Base-by-base conservation (phyloP, 2,888 invertebrate species). In the Dorcus hopei region DNA sequence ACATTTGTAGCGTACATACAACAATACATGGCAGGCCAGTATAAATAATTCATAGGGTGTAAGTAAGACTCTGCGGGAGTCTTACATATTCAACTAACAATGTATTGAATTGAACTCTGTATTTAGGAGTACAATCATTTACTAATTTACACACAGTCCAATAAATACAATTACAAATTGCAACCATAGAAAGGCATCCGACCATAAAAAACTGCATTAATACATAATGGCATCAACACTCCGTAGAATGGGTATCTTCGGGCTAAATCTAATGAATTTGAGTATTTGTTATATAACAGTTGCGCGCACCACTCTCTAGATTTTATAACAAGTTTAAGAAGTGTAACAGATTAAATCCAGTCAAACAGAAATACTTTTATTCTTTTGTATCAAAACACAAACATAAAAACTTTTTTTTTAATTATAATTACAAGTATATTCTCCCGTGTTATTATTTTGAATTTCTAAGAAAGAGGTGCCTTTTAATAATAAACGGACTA, bases 91-190 rank as follows among this genome's bases (percentile, higher is more conserved):
- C 49, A 51, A 52, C 68, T 73, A 70, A 72, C 71, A 71, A 71
- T 67, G 70, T 68, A 70, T 72, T 72, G 72, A 71, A 65, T 55
- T 66, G 65, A 63, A 61, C 70, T 65, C 67, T 67, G 66, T 71
- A 75, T 75, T 77, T 75, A 75, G 74, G 70, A 67, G 66, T 72
- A 74, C 75, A 76, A 74, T 77, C 76, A 77, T 77, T 77, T 77
- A 74, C 72, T 76, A 72, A 77, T 77, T 77, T 75, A 68, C 65
- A 72, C 74, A 77, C 77, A 77, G 73, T 76, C 71, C 76, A 74
- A 75, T 77, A 77, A 77, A 75, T 76, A 74, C 76, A 72, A 74
- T 77, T 76, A 74, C 76, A 73, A 33, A 75, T 53, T 55, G 71
- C 68, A 65, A 64, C 68, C 67, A 76, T 77, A 73, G 71, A 70